These are phyloP conservation scores for Pluvianellus socialis DNA, from an alignment of 2,113 vertebrate species.

Conservation along the genomic window DNA sequence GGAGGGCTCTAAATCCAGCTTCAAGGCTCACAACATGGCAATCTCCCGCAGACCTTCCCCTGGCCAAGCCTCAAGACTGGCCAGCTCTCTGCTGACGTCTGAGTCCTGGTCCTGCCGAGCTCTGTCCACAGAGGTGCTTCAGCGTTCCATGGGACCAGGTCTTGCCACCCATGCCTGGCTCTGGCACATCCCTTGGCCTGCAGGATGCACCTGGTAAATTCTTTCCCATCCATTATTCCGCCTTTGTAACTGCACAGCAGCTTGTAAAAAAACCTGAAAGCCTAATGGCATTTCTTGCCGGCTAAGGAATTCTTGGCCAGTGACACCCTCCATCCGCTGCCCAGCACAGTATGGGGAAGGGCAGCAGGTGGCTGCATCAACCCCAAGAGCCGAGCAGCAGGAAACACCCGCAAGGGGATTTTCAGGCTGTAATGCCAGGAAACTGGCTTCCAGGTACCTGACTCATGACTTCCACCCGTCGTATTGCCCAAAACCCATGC, in stretches of 20 bases:
- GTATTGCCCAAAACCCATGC: fast-evolving
- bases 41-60: neutral
- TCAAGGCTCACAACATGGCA: neutral
- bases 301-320: neutral
- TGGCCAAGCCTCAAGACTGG: neutral
- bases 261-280: neutral
- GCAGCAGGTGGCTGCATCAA: neutral
- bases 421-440: neutral
- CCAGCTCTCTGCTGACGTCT: neutral
- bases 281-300: neutral
- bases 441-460: neutral
- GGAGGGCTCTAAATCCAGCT: neutral
- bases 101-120: neutral
- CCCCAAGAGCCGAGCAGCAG: neutral
- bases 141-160: fast-evolving
- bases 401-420: neutral
- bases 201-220: conserved; percentile 2
- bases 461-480: neutral
- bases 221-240: neutral
- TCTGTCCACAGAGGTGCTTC: neutral
- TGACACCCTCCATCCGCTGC: neutral
- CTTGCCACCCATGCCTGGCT: neutral
- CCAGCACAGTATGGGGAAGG: conserved; percentile 16
- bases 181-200: neutral
- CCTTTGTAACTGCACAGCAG: neutral